These are phyloP conservation scores for Himalopsyche kuldschensis DNA, from an alignment of 2,888 invertebrate species.

Conservation along the genomic window DNA sequence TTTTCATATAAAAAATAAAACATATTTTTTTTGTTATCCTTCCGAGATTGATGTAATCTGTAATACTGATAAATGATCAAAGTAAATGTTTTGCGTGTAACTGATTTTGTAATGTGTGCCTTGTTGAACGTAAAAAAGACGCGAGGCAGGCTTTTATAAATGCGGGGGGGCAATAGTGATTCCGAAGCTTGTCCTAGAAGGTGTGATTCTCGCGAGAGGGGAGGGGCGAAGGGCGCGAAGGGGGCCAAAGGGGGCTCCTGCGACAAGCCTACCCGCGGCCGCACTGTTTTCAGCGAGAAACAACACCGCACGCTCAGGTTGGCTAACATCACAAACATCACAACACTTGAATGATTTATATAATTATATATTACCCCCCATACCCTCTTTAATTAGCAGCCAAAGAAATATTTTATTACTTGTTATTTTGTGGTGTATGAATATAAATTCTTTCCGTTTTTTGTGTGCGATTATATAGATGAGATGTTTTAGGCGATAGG, in stretches of 20 bases:
- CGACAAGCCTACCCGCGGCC: conserved; percentile 2
- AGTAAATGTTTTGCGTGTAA: not conserved
- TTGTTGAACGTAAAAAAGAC: not conserved
- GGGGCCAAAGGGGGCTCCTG: not conserved
- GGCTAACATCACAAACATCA: not conserved
- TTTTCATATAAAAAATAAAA: too few species aligned
- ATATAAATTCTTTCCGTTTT: not conserved
- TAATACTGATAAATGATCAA: too few species aligned
- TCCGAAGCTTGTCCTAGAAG: conserved; percentile 1
- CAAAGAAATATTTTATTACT: not conserved
- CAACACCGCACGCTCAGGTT: conserved; percentile 5
- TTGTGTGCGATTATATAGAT: not conserved
- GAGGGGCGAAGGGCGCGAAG: not conserved
- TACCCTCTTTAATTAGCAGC: not conserved
- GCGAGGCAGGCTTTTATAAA: not conserved
- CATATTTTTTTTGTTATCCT: too few species aligned
- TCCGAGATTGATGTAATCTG: too few species aligned
- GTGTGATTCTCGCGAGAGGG: not conserved
- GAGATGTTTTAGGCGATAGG: too few species aligned
- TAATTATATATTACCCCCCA: not conserved
- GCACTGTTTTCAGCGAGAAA: conserved; percentile 3
- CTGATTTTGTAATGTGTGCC: not conserved
- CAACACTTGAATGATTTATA: not conserved
- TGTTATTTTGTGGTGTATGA: not conserved
- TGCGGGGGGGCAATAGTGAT: conserved; percentile 1